phyloP scores from a whole-genome alignment of 2,888 invertebrate species.

The Holacanthella duospinosa region DNA sequence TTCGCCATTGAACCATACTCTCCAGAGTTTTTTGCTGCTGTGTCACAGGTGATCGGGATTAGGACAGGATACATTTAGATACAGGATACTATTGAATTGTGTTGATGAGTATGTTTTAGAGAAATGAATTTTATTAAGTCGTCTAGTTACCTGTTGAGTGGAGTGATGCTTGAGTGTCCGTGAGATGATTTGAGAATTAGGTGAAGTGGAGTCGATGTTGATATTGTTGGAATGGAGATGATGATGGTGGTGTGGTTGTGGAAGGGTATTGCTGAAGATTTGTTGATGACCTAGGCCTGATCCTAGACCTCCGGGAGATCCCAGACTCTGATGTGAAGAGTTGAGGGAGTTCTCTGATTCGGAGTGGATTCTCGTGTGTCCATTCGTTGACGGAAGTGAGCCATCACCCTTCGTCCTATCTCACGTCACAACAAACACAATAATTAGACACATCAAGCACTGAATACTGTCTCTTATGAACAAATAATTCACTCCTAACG shows the following conservation, averaged over 20 bases:
- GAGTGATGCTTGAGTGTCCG: slow-evolving; percentile 57
- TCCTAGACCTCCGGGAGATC: slow-evolving; percentile 7
- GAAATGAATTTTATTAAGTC: background rate
- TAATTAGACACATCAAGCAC: background rate
- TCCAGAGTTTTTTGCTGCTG: no score
- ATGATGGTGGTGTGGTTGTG: slow-evolving; percentile 11
- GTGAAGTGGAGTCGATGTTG: slow-evolving; percentile 42
- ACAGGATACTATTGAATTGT: no score
- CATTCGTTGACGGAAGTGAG: slow-evolving; percentile 50
- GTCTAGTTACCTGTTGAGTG: slow-evolving; percentile 51
- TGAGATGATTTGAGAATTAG: slow-evolving; percentile 48
- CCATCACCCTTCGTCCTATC: slow-evolving; percentile 18
- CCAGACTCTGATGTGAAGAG: background rate
- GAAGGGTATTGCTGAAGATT: background rate
- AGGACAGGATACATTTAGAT: no score
- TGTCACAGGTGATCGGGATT: no score
- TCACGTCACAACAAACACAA: background rate
- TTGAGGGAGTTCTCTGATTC: slow-evolving; percentile 10
- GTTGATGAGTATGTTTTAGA: no score
- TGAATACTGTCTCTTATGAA: background rate
- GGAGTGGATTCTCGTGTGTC: slow-evolving; percentile 54
- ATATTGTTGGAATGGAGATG: slow-evolving; percentile 13
- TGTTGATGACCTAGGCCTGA: background rate
- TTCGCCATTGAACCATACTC: no score
- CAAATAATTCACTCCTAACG: background rate